Evolutionary conservation across 2,797 vertebrate genomes (phyloP), one percentile per base, ranked within the genome.

Genomic region (Alca torda): DNA sequence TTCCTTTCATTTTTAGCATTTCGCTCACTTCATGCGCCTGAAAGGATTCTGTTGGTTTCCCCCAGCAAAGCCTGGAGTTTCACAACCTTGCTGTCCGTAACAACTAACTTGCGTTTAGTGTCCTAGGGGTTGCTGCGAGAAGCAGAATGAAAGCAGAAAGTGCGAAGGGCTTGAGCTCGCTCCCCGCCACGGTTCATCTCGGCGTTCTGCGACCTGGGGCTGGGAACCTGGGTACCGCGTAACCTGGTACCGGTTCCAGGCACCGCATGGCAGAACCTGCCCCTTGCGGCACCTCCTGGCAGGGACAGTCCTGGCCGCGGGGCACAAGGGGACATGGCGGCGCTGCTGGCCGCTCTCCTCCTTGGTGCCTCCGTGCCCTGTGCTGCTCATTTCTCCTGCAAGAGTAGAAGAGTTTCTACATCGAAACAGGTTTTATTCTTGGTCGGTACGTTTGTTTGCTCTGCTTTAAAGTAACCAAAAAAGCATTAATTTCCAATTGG

Each of bases 31-130:
- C 7, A 1, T 41, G 20, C 30, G 5, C 17, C 60, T 43, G 60
- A 31, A 30, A 75, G 33, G 54, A 25, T 50, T 45, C 45, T 56
- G 45, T 13, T 33, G 28, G 18, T 72, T 67, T 89, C 77, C 59
- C 39, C 43, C 54, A 33, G 63, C 76, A 41, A 50, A 41, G 7
- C 6, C 43, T 70, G 30, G 15, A 19, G 73, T 26, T 59, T 72
- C 14, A 2, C 2, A 3, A 2, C 8, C 30, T 26, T 18, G 24
- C 10, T 76, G 0, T 12, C 0, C 16, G 0, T 6, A 16, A 20
- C 30, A 74, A 7, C 2, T 1, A 3, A 9, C 21, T 35, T 3
- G 43, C 6, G 0, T 31, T 61, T 30, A 4, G 23, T 6, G 10
- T 4, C 30, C 54, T 9, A 5, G 13, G 39, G 33, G 57, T 0